A percentile compares a stretch with the other conserved stretches of the same genome.
Evolutionary conservation across 2,113 vertebrate species (phyloP).

Genomic region (Hylia prasina): DNA sequence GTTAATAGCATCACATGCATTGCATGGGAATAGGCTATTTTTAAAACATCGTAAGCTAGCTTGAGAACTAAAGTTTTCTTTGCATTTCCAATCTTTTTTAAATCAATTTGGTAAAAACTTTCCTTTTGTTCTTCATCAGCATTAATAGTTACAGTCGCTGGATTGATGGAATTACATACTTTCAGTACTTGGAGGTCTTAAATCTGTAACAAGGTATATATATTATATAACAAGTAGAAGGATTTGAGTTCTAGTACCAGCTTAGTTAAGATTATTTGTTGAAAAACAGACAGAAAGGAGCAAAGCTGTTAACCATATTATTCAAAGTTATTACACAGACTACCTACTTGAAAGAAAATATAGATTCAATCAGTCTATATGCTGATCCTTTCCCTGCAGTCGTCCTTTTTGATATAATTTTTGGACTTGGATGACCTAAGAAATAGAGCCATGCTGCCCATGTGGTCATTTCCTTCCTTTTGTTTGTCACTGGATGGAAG

Average conservation of each 20-base stretch:
- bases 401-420: not conserved
- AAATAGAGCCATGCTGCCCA: not conserved
- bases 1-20: not conserved
- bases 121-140: not conserved
- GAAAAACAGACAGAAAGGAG: not conserved
- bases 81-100: not conserved
- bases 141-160: not conserved
- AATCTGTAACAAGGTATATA: not conserved
- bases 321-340: not conserved
- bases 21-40: not conserved
- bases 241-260: not conserved
- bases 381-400: not conserved
- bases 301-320: not conserved
- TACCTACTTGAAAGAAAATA: not conserved
- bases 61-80: not conserved
- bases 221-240: not conserved
- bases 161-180: not conserved
- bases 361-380: not conserved
- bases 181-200: not conserved
- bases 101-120: not conserved
- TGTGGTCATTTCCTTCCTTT: not conserved
- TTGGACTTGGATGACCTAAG: not conserved
- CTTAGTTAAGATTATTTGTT: not conserved
- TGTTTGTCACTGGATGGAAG: not conserved
- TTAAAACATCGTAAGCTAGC: not conserved